phyloP scores from a whole-genome alignment of 2,113 vertebrate genomes.

The Ictalurus punctatus region DNA sequence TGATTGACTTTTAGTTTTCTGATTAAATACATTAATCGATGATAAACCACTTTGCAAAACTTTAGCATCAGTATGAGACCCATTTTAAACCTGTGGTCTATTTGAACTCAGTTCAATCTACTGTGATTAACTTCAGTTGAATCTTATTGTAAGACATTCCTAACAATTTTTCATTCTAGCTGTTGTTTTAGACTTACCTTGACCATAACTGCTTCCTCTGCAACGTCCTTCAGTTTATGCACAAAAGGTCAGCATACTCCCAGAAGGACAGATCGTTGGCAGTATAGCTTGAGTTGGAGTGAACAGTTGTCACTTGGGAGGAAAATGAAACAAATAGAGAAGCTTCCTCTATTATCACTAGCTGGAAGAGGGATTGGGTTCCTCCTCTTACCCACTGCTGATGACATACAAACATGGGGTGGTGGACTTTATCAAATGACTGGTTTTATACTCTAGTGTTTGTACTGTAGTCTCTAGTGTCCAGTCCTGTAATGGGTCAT shows the following conservation, averaged over 20 bases:
- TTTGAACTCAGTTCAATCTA: slow-evolving; percentile 18
- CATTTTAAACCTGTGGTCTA: slow-evolving; percentile 7
- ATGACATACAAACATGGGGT: slow-evolving; percentile 5
- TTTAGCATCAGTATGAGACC: slow-evolving; percentile 5
- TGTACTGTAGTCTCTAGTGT: slow-evolving; percentile 7
- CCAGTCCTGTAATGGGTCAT: neutral
- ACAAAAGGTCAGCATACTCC: slow-evolving; percentile 24
- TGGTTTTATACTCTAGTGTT: slow-evolving; percentile 7
- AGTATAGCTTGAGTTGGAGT: slow-evolving; percentile 30
- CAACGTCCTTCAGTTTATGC: slow-evolving; percentile 36
- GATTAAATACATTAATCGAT: slow-evolving; percentile 10
- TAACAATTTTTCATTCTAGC: neutral
- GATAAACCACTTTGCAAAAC: slow-evolving; percentile 18
- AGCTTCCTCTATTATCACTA: slow-evolving; percentile 33
- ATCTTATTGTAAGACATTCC: slow-evolving; percentile 15
- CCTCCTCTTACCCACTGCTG: slow-evolving; percentile 34
- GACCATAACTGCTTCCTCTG: slow-evolving; percentile 18
- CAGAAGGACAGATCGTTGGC: slow-evolving; percentile 31
- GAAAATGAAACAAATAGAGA: slow-evolving; percentile 31
- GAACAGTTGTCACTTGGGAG: slow-evolving; percentile 40
- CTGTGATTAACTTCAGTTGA: neutral
- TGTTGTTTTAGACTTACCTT: slow-evolving; percentile 23
- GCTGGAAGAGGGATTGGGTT: neutral
- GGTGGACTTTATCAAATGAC: neutral
- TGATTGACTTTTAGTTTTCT: slow-evolving; percentile 28